Conservation (phyloP, 2,888 invertebrate genomes). For the Alloscopus bannaensis region DNA sequence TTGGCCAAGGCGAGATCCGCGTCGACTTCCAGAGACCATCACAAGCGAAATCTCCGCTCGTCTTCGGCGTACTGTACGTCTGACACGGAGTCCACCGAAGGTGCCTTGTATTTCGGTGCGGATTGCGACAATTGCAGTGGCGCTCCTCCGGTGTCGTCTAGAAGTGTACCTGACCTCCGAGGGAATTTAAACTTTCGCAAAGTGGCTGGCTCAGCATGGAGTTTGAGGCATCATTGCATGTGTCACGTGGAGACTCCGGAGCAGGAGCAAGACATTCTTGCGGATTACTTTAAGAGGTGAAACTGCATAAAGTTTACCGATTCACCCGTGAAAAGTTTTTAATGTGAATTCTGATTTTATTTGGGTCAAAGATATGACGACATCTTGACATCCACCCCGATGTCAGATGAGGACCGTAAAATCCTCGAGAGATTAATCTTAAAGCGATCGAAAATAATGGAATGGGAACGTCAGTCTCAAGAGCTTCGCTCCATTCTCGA, state of each 20-base stretch:
- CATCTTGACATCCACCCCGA: conserved; percentile 56
- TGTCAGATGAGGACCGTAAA: conserved; percentile 70
- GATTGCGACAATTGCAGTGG: conserved; percentile 46
- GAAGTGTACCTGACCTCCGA: conserved; percentile 69
- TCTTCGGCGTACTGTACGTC: conserved; percentile 45
- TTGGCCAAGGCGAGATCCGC: conserved; percentile 49
- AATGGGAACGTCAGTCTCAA: conserved; percentile 71
- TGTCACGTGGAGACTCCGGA: conserved; percentile 68
- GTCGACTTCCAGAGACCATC: conserved; percentile 42
- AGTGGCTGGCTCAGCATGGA: conserved; percentile 60
- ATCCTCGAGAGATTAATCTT: conserved; percentile 71
- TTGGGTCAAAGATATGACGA: conserved; percentile 64
- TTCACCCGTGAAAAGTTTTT: conserved; percentile 9
- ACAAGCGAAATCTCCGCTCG: conserved; percentile 15
- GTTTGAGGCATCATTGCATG: conserved; percentile 66
- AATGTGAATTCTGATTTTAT: neutral
- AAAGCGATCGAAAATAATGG: conserved; percentile 70
- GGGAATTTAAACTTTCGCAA: conserved; percentile 70
- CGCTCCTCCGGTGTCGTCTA: conserved; percentile 46
- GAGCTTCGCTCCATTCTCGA: conserved; percentile 68
- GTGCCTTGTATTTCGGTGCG: conserved; percentile 35
- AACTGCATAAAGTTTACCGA: neutral
- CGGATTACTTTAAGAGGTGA: conserved; percentile 68
- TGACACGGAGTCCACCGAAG: conserved; percentile 69
- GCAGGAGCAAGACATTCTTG: conserved; percentile 58